These are phyloP conservation scores for Amblyraja radiata DNA, from an alignment of 2,797 vertebrate species.

Conservation along the genomic window DNA sequence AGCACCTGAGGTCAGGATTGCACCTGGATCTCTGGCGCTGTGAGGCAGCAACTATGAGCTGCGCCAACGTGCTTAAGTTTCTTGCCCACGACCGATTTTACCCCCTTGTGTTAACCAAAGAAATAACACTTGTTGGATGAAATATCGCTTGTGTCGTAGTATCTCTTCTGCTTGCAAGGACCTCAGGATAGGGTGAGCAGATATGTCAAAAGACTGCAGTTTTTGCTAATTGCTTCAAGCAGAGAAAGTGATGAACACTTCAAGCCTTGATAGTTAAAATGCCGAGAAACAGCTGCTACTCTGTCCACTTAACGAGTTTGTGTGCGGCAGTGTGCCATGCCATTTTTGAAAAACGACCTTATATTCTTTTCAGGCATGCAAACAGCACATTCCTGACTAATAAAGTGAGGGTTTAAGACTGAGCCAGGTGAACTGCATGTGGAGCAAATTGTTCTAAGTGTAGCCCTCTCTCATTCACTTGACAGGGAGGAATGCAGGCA, in stretches of 20 bases:
- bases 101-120: background rate
- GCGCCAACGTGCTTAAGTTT: too few species aligned
- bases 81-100: background rate
- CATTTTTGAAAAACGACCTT: too few species aligned
- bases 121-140: background rate
- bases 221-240: slow-evolving; percentile 13
- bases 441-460: background rate
- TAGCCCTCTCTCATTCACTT: background rate
- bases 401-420: too few species aligned
- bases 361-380: background rate
- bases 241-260: background rate
- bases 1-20: too few species aligned
- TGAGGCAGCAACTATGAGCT: too few species aligned
- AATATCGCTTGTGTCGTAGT: background rate
- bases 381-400: background rate
- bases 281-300: slow-evolving; percentile 19
- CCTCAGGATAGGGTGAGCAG: background rate
- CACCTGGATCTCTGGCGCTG: too few species aligned
- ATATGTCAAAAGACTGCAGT: background rate
- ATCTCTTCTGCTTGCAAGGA: background rate
- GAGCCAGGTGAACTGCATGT: background rate
- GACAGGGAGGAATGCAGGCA: background rate
- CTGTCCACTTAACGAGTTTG: background rate
- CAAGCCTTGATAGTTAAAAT: background rate
- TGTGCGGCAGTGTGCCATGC: too few species aligned